A percentile compares a stretch with the other conserved stretches of the same genome.
These are phyloP conservation scores for Chaenogobius annularis DNA, from an alignment of 2,113 vertebrate genomes.

Conservation along the genomic window DNA sequence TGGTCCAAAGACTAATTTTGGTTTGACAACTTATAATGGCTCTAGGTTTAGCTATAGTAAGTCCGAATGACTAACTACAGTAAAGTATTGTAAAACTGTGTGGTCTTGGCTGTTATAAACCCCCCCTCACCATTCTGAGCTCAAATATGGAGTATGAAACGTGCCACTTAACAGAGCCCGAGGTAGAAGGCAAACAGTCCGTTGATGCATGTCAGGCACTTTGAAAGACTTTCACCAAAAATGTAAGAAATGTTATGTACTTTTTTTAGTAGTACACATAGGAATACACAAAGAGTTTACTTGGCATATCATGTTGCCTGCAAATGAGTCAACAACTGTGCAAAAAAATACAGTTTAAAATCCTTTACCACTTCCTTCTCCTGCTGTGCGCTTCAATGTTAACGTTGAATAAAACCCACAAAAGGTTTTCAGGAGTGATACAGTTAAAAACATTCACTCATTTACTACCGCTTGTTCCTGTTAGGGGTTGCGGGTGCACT, in stretches of 20 bases:
- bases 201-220: constrained; percentile 54
- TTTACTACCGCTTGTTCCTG: too few relatives aligned
- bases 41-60: background rate
- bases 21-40: background rate
- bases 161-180: constrained; percentile 19
- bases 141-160: background rate
- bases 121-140: constrained; percentile 7
- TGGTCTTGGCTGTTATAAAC: background rate
- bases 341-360: constrained; percentile 25
- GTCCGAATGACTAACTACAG: background rate
- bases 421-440: background rate
- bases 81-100: too few relatives aligned
- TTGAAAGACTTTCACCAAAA: constrained; percentile 18
- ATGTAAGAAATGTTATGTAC: background rate
- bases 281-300: constrained; percentile 8
- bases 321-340: constrained; percentile 16
- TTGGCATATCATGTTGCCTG: background rate
- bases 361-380: background rate
- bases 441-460: constrained; percentile 1
- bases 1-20: background rate
- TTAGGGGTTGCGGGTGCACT: too few relatives aligned
- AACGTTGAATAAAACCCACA: constrained; percentile 6
- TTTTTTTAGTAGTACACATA: constrained; percentile 6
- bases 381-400: background rate
- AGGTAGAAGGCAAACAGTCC: constrained; percentile 55